These are phyloP conservation scores for Drosophila ochracea DNA, from an alignment of 2,888 invertebrate species.

Conservation along the genomic window DNA sequence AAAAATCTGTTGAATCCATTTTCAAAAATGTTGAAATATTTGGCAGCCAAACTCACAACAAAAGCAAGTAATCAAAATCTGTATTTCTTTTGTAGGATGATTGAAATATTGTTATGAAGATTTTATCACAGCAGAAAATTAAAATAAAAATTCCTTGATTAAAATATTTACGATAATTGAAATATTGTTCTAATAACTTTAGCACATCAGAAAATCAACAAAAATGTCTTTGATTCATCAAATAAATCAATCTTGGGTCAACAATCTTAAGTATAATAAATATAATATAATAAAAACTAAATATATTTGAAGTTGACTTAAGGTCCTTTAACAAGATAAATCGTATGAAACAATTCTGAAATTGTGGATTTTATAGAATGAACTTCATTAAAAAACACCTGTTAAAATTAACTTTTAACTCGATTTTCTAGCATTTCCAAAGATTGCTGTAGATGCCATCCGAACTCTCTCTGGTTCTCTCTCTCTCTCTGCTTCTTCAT, in stretches of 20 bases:
- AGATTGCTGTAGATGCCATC: not conserved
- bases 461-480: not conserved
- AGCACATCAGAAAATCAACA: not conserved
- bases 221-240: not conserved
- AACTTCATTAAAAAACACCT: not conserved
- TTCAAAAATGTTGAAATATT: not conserved
- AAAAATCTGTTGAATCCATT: fast-evolving
- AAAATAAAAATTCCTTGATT: not conserved
- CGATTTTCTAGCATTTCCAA: not conserved
- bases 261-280: not conserved
- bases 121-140: not conserved
- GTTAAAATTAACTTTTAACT: not conserved
- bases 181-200: not conserved
- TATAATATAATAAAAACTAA: not conserved
- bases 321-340: not conserved
- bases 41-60: not conserved
- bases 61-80: fast-evolving
- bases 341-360: no score
- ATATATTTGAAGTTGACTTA: not conserved
- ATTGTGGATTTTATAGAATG: not conserved
- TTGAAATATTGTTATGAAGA: not conserved
- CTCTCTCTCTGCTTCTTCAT: not conserved
- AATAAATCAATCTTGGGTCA: not conserved
- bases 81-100: not conserved
- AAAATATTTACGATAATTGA: not conserved